phyloP scores from a whole-genome alignment of 2,797 vertebrate species.

The Phyllotis vaccarum region DNA sequence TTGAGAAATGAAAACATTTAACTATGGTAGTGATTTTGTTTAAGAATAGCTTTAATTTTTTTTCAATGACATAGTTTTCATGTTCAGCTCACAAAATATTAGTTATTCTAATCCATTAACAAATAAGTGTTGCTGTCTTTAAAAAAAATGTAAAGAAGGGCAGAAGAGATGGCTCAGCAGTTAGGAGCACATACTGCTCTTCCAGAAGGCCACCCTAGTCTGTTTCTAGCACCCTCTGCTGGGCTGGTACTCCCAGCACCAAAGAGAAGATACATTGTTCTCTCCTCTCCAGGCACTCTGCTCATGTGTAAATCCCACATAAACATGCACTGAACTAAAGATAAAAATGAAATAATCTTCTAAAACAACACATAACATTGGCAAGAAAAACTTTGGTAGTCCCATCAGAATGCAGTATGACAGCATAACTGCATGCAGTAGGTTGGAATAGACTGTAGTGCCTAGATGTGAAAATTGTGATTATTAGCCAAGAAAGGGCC shows the following conservation, averaged over 20 bases:
- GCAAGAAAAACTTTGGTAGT: background rate
- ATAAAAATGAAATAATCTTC: background rate
- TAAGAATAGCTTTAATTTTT: background rate
- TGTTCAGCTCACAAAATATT: background rate
- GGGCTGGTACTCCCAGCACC: background rate
- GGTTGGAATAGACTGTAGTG: background rate
- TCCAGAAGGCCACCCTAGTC: background rate
- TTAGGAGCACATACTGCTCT: background rate
- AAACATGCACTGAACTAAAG: background rate
- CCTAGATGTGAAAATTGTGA: background rate
- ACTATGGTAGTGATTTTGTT: background rate
- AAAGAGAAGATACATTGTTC: background rate
- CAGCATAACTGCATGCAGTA: background rate
- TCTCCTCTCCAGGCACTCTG: background rate
- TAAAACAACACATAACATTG: background rate
- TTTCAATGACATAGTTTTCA: background rate
- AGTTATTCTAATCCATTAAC: background rate
- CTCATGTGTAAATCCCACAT: background rate
- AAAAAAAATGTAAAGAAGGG: background rate
- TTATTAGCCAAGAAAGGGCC: background rate
- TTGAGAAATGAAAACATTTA: background rate
- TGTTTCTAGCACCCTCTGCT: background rate
- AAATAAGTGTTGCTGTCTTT: constrained; percentile 26
- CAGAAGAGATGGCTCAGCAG: background rate
- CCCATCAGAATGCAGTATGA: background rate